These are phyloP conservation scores for Hesperia comma DNA, from an alignment of 2,888 invertebrate genomes.

Conservation along the genomic window DNA sequence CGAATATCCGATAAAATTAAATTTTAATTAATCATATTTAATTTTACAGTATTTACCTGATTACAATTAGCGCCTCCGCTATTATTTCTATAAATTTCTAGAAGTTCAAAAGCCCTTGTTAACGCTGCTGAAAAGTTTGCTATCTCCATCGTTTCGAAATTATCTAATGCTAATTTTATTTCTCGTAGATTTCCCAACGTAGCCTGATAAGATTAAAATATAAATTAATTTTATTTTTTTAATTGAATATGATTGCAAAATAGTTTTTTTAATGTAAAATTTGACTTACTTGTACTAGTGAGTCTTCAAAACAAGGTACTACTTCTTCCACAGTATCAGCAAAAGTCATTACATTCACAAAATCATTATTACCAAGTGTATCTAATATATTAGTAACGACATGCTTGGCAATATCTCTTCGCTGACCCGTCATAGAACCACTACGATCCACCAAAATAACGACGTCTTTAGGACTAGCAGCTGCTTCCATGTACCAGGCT, in stretches of 20 bases:
- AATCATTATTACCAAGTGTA: slow-evolving; percentile 98
- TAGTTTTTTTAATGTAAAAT: not conserved
- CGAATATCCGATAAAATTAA: not conserved
- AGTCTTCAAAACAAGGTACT: slow-evolving; percentile 94
- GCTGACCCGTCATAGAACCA: slow-evolving; percentile 95
- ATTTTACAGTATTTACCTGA: slow-evolving; percentile 59
- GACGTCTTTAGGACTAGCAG: slow-evolving; percentile 98
- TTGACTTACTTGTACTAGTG: slow-evolving; percentile 91
- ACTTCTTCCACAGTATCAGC: slow-evolving; percentile 91
- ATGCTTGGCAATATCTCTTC: slow-evolving; percentile 95
- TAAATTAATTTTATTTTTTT: not conserved
- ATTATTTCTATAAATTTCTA: slow-evolving; percentile 86
- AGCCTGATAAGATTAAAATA: slow-evolving; percentile 82
- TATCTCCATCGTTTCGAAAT: slow-evolving; percentile 92
- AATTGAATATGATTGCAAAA: not conserved
- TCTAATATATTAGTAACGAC: slow-evolving; percentile 95
- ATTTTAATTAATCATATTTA: no score
- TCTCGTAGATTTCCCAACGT: slow-evolving; percentile 93
- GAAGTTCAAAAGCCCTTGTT: slow-evolving; percentile 93
- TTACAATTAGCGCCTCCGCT: slow-evolving; percentile 87
- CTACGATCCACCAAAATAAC: slow-evolving; percentile 93
- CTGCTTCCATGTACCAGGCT: slow-evolving; percentile 99
- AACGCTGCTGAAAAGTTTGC: slow-evolving; percentile 97
- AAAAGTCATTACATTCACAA: slow-evolving; percentile 98
- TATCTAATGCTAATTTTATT: slow-evolving; percentile 91